These are phyloP conservation scores for Cylas formicarius DNA, from an alignment of 1,140 invertebrate species.

Conservation along the genomic window DNA sequence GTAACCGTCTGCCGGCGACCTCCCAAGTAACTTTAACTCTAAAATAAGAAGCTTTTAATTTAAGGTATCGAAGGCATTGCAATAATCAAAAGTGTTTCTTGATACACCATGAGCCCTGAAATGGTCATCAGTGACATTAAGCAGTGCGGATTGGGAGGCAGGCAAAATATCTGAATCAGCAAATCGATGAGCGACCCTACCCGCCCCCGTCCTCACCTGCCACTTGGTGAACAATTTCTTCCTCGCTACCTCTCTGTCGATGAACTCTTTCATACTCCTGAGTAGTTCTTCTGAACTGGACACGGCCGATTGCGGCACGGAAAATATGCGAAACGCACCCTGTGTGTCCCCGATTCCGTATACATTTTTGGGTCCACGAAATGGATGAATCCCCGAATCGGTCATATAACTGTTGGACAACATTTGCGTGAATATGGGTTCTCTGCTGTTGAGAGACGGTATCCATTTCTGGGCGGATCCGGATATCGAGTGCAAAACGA, in stretches of 20 bases:
- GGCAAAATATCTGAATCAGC: no score
- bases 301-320: conserved; percentile 3
- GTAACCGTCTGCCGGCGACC: no score
- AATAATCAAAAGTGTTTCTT: no score
- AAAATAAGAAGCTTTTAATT: no score
- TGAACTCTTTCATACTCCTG: conserved; percentile 15
- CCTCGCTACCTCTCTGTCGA: conserved; percentile 26
- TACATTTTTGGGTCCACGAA: conserved; percentile 12
- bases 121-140: no score
- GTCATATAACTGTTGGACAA: conserved; percentile 32
- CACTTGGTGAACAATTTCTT: conserved; percentile 32
- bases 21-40: no score
- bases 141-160: no score
- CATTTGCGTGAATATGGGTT: conserved; percentile 31
- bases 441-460: conserved; percentile 39
- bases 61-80: no score
- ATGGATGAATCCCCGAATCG: conserved; percentile 21
- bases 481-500: conserved; percentile 47
- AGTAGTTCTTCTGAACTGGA: not conserved
- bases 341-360: conserved; percentile 22
- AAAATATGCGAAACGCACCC: conserved; percentile 20
- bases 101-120: no score
- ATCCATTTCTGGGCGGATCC: conserved; percentile 55
- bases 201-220: conserved; percentile 28
- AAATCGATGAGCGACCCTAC: no score